These are phyloP conservation scores for Temnothorax longispinosus DNA, from an alignment of 1,140 invertebrate species.

Conservation along the genomic window DNA sequence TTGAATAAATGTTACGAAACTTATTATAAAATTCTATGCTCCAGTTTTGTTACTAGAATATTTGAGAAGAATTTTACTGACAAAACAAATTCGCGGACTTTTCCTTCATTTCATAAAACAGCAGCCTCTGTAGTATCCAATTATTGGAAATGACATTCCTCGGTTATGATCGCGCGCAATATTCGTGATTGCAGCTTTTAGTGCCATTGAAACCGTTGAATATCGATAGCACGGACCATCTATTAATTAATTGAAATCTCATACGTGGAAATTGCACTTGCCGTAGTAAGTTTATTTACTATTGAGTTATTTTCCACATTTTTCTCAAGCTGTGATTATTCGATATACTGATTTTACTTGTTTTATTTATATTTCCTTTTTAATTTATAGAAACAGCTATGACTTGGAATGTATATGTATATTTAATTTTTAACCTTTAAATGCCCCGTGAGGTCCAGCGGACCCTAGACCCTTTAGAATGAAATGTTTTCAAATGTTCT, in stretches of 20 bases:
- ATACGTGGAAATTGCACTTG: background rate
- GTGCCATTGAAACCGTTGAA: constrained; percentile 12
- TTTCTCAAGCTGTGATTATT: background rate
- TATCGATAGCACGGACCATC: background rate
- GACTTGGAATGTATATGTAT: background rate
- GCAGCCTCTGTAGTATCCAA: background rate
- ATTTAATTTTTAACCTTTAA: no score
- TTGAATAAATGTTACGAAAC: background rate
- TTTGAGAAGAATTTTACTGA: background rate
- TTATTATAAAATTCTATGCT: background rate
- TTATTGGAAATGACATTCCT: constrained; percentile 27
- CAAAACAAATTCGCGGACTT: background rate
- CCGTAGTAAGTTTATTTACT: background rate
- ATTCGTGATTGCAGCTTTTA: constrained; percentile 20
- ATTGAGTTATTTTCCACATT: background rate
- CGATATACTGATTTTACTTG: background rate
- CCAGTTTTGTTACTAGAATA: background rate
- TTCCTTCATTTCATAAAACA: background rate
- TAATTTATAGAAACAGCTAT: background rate
- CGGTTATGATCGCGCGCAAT: constrained; percentile 7
- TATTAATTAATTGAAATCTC: constrained; percentile 2
- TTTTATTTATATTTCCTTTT: background rate
- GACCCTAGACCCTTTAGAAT: no score
- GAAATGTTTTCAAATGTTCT: no score
- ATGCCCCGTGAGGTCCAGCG: no score